These are phyloP conservation scores for Papilio polytes DNA, from an alignment of 1,140 invertebrate genomes.

Conservation along the genomic window DNA sequence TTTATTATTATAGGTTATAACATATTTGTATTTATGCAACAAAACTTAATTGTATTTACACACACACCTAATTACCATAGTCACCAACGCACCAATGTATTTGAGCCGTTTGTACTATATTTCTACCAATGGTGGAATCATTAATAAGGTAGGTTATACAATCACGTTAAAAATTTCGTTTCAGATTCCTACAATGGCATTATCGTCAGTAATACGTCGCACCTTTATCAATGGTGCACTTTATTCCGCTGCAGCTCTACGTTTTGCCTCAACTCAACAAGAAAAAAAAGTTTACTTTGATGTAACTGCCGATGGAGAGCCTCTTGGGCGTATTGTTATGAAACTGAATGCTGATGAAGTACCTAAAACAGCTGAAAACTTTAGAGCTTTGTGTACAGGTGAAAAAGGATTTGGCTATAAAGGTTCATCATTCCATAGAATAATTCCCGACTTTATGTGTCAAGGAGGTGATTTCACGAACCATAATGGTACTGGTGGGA, in stretches of 20 bases:
- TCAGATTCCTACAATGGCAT: conserved; percentile 49
- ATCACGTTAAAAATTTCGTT: conserved; percentile 12
- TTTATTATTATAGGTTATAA: not conserved
- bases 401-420: conserved; percentile 93
- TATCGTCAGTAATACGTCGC: conserved; percentile 57
- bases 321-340: conserved; percentile 88
- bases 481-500: conserved; percentile 92
- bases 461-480: conserved; percentile 92
- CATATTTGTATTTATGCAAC: not conserved
- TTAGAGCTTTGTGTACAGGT: conserved; percentile 91
- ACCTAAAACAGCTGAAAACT: conserved; percentile 92
- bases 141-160: not conserved
- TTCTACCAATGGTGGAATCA: too few relatives aligned
- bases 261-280: conserved; percentile 72
- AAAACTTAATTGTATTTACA: not conserved
- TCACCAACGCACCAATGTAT: not conserved
- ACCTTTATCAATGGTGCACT: conserved; percentile 68
- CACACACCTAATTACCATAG: too few relatives aligned
- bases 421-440: conserved; percentile 90
- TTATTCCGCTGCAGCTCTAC: conserved; percentile 71
- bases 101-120: not conserved
- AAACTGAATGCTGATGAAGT: conserved; percentile 89
- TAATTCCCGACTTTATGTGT: conserved; percentile 95
- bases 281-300: conserved; percentile 78
- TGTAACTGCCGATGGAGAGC: conserved; percentile 86